phyloP scores from a whole-genome alignment of 2,797 vertebrate species.

The Falco concolor region DNA sequence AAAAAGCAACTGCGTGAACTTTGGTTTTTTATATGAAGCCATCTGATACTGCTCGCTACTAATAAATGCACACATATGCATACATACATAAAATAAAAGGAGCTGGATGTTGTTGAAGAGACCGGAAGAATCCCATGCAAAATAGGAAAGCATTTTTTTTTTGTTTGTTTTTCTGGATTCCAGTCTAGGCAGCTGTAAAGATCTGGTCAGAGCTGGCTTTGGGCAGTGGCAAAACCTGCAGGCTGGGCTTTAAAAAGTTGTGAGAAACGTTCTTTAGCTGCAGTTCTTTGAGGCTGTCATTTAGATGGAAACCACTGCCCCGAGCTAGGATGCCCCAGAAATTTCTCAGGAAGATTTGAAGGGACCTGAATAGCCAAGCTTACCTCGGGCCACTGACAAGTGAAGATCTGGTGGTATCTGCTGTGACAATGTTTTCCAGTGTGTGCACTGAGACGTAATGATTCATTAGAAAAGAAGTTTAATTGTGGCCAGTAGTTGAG shows the following conservation, averaged over 20 bases:
- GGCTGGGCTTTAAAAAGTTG: neutral
- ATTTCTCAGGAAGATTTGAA: conserved; percentile 21
- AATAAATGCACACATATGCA: neutral
- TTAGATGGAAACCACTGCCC: conserved; percentile 8
- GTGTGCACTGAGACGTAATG: neutral
- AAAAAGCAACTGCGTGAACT: neutral
- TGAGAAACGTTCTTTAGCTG: neutral
- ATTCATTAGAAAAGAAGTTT: conserved; percentile 47
- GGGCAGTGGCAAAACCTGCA: neutral
- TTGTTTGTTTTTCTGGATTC: neutral
- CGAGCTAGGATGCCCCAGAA: neutral
- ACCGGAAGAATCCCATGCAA: neutral
- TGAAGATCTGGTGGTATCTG: neutral
- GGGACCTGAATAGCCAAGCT: neutral
- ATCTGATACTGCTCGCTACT: neutral
- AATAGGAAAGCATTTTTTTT: neutral
- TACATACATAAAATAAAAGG: neutral
- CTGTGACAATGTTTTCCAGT: conserved; percentile 5
- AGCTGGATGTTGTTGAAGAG: conserved; percentile 5
- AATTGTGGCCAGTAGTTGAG: conserved; percentile 56
- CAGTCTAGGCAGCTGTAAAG: neutral
- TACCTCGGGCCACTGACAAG: neutral
- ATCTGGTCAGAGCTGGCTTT: neutral
- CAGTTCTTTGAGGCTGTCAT: neutral
- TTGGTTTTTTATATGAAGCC: neutral